Conservation (phyloP, 1,140 invertebrate genomes). For the Ceratina calcarata region DNA sequence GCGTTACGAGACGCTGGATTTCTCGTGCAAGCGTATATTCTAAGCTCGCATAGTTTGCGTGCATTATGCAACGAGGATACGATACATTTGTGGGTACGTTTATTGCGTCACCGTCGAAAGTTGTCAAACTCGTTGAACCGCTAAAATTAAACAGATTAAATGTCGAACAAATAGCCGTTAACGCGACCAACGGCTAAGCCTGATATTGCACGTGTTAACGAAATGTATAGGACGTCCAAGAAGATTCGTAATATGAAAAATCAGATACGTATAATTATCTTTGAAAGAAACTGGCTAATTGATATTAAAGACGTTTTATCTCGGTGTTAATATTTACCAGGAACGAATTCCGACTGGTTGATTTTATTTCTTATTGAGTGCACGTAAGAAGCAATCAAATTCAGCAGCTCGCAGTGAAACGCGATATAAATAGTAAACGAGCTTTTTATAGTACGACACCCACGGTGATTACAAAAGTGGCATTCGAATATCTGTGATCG, state of each 20-base stretch:
- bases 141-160: constrained; percentile 40
- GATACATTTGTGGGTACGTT: constrained; percentile 33
- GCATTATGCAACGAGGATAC: constrained; percentile 41
- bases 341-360: too few species aligned
- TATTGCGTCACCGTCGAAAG: constrained; percentile 40
- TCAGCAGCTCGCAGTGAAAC: too few species aligned
- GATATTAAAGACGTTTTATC: too few species aligned
- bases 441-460: too few species aligned
- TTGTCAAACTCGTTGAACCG: constrained; percentile 47
- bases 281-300: too few species aligned
- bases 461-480: too few species aligned
- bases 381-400: too few species aligned
- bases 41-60: constrained; percentile 18
- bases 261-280: too few species aligned
- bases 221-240: background rate
- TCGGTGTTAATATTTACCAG: too few species aligned
- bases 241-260: background rate
- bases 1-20: background rate
- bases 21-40: constrained; percentile 32
- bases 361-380: too few species aligned
- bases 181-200: background rate
- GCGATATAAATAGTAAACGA: too few species aligned
- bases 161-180: constrained; percentile 21
- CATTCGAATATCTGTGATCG: too few species aligned
- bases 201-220: background rate